Evolutionary conservation across 2,888 invertebrate genomes (phyloP), one percentile per base, ranked within the genome.

Genomic region (Aporophyla nigra): DNA sequence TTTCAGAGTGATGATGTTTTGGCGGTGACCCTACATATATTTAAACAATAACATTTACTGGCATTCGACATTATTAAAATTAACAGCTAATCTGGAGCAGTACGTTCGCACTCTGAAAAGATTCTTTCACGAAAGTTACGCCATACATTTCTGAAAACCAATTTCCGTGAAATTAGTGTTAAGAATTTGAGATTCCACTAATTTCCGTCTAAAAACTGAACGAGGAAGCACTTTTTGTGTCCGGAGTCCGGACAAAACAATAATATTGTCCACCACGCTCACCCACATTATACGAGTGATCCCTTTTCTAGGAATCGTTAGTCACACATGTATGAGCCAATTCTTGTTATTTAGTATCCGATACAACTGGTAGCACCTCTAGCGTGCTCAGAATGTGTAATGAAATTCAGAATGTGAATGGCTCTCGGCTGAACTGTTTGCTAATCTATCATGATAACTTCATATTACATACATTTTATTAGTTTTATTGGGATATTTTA

Each of bases 281-380:
- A 72, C 67, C 78, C 68, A 86, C 21, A 84, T 85, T 75, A 76
- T 53, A 56, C 70, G 33, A 73, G 53, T 68, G 86, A 73, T 78
- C 63, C 65, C 76, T 63, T 69, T 82, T 79, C 86, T 76, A 65
- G 66, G 86, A 86, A 86, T 62, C 70, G 68, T 85, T 76, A 80
- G 80, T 87, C 78, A 80, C 67, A 74, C 74, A 80, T 82, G 81
- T 59, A 83, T 68, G 72, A 59, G 72, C 65, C 67, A 67, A 76
- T 87, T 84, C 82, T 85, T 76, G 86, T 88, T 82, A 87, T 86
- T 85, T 86, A 88, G 76, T 84, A 67, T 61, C 79, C 74, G 83
- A 73, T 82, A 79, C 71, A 84, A 85, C 24, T 79, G 76, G 74
- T 87, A 86, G 79, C 80, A 83, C 78, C 84, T 77, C 74, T 85